phyloP scores from a whole-genome alignment of 1,140 invertebrate genomes.

The Sinella curviseta region DNA sequence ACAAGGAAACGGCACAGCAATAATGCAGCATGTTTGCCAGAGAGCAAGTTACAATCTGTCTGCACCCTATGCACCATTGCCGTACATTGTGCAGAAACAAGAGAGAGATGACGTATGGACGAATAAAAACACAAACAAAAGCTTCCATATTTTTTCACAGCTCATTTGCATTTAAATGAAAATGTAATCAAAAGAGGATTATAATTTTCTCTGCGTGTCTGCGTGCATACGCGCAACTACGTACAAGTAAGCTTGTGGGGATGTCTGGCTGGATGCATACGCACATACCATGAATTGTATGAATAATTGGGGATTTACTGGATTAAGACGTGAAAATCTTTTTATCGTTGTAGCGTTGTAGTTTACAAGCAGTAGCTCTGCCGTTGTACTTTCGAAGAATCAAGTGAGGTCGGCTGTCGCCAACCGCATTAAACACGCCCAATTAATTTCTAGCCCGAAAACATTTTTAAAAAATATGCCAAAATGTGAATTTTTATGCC shows the following conservation, averaged over 20 bases:
- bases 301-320: not conserved
- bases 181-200: constrained; percentile 24
- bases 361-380: not conserved
- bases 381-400: not conserved
- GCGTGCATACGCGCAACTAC: no score
- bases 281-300: not conserved
- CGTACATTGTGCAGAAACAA: no score
- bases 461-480: not conserved
- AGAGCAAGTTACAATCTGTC: not conserved
- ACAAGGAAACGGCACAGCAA: no score
- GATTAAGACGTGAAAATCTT: not conserved
- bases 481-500: not conserved
- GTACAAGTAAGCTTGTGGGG: not conserved
- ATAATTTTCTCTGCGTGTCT: constrained; percentile 14
- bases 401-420: not conserved
- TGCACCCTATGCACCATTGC: no score
- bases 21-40: not conserved
- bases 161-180: constrained; percentile 25
- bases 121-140: not conserved
- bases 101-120: no score
- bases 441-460: not conserved
- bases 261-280: not conserved
- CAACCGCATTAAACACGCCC: not conserved
- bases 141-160: constrained; percentile 1
- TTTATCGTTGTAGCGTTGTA: not conserved